Conservation (phyloP, 2,888 invertebrate species). For the Idaea biselata region DNA sequence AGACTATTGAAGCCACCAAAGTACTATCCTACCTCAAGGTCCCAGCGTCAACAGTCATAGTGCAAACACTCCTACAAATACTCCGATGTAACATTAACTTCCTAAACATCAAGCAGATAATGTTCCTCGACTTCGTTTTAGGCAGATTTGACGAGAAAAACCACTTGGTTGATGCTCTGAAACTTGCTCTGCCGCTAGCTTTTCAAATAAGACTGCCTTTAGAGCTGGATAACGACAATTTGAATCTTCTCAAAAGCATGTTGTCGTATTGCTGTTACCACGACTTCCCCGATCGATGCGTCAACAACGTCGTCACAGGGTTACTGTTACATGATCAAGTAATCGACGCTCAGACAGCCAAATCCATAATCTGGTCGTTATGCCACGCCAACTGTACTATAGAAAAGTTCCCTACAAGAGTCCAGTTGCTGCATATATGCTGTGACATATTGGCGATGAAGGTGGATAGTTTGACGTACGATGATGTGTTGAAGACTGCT, state of each 20-base stretch:
- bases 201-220: constrained; percentile 82
- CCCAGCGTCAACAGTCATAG: constrained; percentile 78
- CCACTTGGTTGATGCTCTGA: constrained; percentile 83
- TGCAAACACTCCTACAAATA: constrained; percentile 83
- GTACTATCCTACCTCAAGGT: constrained; percentile 80
- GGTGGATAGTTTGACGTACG: constrained; percentile 62
- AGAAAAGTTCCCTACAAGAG: constrained; percentile 58
- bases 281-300: constrained; percentile 70
- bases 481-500: constrained; percentile 74
- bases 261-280: constrained; percentile 76
- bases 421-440: constrained; percentile 75
- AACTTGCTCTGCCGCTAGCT: constrained; percentile 83
- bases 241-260: constrained; percentile 74
- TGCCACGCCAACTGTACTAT: constrained; percentile 70
- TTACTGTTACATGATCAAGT: constrained; percentile 66
- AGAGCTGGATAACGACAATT: constrained; percentile 80
- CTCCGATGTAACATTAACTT: constrained; percentile 82
- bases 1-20: constrained; percentile 82
- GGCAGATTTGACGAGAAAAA: constrained; percentile 66
- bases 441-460: constrained; percentile 69
- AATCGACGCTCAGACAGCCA: constrained; percentile 67
- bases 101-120: constrained; percentile 81
- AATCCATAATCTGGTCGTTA: constrained; percentile 80
- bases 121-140: constrained; percentile 82
- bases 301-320: constrained; percentile 76